A percentile compares a stretch with the other conserved stretches of the same genome.
phyloP scores from a whole-genome alignment of 2,888 invertebrate species.

The Pyrgus malvae region DNA sequence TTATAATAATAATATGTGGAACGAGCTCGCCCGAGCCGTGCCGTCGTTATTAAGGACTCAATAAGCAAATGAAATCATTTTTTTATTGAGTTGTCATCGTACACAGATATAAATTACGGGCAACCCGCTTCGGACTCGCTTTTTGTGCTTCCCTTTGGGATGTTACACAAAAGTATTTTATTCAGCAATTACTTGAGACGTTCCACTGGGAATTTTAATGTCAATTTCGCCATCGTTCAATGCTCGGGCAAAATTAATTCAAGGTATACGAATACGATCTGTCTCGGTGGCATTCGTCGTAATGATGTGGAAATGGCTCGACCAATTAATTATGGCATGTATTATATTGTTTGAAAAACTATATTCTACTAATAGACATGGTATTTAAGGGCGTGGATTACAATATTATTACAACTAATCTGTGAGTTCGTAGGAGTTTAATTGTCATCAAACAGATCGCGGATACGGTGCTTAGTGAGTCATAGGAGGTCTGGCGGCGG shows the following conservation, averaged over 20 bases:
- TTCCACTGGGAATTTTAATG: slow-evolving; percentile 76
- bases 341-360: slow-evolving; percentile 55
- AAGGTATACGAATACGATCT: slow-evolving; percentile 55
- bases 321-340: slow-evolving; percentile 65
- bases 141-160: slow-evolving; percentile 75
- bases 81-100: slow-evolving; percentile 81
- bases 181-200: slow-evolving; percentile 80
- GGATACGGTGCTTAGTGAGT: slow-evolving; percentile 26
- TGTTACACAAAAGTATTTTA: slow-evolving; percentile 79
- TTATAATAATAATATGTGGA: slow-evolving; percentile 66
- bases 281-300: slow-evolving; percentile 57
- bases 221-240: slow-evolving; percentile 80
- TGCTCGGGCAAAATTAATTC: slow-evolving; percentile 75
- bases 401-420: neutral
- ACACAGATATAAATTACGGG: slow-evolving; percentile 74
- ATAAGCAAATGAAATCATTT: slow-evolving; percentile 82
- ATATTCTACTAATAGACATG: too few species aligned
- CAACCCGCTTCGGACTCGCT: slow-evolving; percentile 62
- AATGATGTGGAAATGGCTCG: slow-evolving; percentile 61
- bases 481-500: slow-evolving; percentile 46
- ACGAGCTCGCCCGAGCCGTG: slow-evolving; percentile 51
- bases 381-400: too few species aligned
- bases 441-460: neutral
- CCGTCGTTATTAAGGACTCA: slow-evolving; percentile 79
- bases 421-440: neutral